These are phyloP conservation scores for Panagrolaimus sp. DNA, from an alignment of 1,140 invertebrate genomes.

Conservation along the genomic window DNA sequence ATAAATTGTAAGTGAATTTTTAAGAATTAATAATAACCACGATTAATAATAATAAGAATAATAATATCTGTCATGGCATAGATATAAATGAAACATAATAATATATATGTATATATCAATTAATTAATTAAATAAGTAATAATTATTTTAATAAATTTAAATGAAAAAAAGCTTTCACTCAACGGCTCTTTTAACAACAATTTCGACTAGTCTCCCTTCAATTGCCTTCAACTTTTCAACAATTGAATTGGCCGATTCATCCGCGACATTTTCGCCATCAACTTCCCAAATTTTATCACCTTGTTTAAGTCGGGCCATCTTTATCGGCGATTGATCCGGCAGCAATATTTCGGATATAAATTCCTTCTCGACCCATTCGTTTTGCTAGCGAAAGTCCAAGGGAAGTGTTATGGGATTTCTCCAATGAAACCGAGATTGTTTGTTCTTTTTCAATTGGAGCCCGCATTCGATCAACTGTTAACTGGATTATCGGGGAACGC, in stretches of 20 bases:
- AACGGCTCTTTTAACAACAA: constrained; percentile 26
- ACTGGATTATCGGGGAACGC: constrained; percentile 23
- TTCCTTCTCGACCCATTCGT: constrained; percentile 51
- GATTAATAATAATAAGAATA: too few relatives aligned
- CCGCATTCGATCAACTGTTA: constrained; percentile 24
- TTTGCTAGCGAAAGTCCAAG: constrained; percentile 50
- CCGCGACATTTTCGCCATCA: constrained; percentile 38
- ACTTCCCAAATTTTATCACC: constrained; percentile 60
- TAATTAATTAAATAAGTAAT: too few relatives aligned
- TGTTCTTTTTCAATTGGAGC: constrained; percentile 40
- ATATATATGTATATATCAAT: too few relatives aligned
- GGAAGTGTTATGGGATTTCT: constrained; percentile 38
- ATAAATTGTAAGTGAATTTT: too few relatives aligned
- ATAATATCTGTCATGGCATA: too few relatives aligned
- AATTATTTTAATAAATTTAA: too few relatives aligned
- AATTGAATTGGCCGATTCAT: constrained; percentile 38
- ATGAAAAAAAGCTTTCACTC: neutral
- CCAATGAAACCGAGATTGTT: constrained; percentile 46
- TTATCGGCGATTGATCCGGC: constrained; percentile 59
- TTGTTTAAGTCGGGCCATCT: constrained; percentile 60
- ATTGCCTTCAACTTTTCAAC: constrained; percentile 41
- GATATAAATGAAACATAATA: too few relatives aligned
- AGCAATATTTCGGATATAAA: constrained; percentile 60
- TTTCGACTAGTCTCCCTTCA: constrained; percentile 26
- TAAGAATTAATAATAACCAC: too few relatives aligned